These are phyloP conservation scores for Oreochromis grahami DNA, from an alignment of 2,797 vertebrate genomes.

Conservation along the genomic window DNA sequence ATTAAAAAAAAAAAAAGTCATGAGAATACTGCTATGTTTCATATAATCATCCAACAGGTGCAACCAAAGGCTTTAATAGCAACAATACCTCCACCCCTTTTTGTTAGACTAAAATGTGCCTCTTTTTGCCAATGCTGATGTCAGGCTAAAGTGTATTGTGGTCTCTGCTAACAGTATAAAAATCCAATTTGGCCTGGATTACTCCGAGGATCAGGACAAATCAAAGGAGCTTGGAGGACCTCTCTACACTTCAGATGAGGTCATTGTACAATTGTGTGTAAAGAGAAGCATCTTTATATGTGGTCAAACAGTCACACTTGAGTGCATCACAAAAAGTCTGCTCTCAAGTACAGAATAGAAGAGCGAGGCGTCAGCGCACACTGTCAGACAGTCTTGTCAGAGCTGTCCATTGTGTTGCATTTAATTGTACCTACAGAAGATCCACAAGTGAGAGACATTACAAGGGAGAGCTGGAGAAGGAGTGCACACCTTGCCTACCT, in stretches of 20 bases:
- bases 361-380: background rate
- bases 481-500: background rate
- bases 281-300: background rate
- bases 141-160: background rate
- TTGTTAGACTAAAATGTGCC: background rate
- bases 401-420: background rate
- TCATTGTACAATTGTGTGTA: background rate
- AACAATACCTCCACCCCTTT: background rate
- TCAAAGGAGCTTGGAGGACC: background rate
- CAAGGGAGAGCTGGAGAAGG: background rate
- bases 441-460: background rate
- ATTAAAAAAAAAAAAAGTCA: background rate
- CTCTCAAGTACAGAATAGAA: background rate
- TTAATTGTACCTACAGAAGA: background rate
- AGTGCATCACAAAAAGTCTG: background rate
- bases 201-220: background rate
- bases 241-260: background rate
- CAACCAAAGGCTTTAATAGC: background rate
- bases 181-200: background rate
- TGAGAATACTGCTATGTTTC: background rate
- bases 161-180: background rate
- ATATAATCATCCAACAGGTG: accelerated
- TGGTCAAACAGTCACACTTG: background rate
- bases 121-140: background rate
- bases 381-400: background rate